These are phyloP conservation scores for Drosophila sucinea DNA, from an alignment of 1,140 invertebrate species.

Conservation along the genomic window DNA sequence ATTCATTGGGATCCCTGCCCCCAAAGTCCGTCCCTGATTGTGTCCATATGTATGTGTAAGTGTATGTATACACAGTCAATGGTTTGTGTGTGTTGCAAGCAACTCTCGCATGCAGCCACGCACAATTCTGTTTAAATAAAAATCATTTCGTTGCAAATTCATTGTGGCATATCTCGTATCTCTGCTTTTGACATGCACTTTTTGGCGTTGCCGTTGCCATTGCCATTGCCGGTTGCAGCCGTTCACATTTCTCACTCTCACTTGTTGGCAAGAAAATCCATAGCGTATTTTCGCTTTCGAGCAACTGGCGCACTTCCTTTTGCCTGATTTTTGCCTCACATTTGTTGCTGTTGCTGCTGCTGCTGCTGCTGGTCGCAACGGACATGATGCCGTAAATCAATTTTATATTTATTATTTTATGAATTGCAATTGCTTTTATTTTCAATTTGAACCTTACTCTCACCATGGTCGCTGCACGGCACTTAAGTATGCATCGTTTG, in stretches of 20 bases:
- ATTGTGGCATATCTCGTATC: constrained; percentile 56
- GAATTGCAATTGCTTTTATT: constrained; percentile 70
- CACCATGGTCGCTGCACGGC: constrained; percentile 28
- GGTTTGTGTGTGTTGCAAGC: not conserved
- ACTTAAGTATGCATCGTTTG: constrained; percentile 74
- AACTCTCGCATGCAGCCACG: constrained; percentile 22
- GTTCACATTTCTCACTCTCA: constrained; percentile 45
- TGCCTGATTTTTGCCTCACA: not conserved
- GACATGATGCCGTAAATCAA: constrained; percentile 72
- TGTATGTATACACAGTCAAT: not conserved
- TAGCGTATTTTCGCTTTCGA: constrained; percentile 66
- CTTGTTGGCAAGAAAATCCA: constrained; percentile 60
- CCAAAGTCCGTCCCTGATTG: not conserved
- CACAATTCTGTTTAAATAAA: constrained; percentile 68
- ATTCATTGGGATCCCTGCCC: too few relatives aligned
- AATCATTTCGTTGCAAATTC: constrained; percentile 69
- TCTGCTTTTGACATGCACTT: constrained; percentile 67
- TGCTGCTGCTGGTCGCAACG: constrained; percentile 18
- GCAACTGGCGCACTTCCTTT: constrained; percentile 25
- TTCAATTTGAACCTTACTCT: constrained; percentile 53
- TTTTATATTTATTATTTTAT: constrained; percentile 82
- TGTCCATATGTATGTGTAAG: not conserved
- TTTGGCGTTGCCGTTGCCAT: constrained; percentile 33
- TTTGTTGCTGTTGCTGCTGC: constrained; percentile 19
- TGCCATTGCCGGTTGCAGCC: constrained; percentile 16